Evolutionary conservation across 2,888 invertebrate species (phyloP), one percentile per base, ranked within the genome.

Genomic region (Ephialtes manifestator): DNA sequence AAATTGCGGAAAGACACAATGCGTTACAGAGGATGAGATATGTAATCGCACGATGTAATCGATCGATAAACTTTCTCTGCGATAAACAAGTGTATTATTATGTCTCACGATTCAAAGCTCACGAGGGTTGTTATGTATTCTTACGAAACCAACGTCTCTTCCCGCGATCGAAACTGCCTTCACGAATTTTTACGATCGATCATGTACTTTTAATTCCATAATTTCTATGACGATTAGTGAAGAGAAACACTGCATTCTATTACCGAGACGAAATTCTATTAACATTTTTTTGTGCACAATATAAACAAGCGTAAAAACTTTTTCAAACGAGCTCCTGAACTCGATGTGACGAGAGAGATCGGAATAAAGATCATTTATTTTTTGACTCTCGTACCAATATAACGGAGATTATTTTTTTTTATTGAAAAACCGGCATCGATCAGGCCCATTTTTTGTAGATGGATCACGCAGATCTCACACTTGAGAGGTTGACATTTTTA

Each of bases 131-230:
- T 35, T 60, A 35, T 63, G 63, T 35, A 63, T 43, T 63, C n/a
- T 63, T 63, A 63, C 39, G 18, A 71, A 55, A 13, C 67, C 48
- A 55, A 46, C 65, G 43, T 24, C 55, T 81, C 71, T 81, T 81
- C 76, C 67, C 71, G 60, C 72, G 68, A 84, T 81, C 77, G 74
- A 84, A 81, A 81, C 84, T 84, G 84, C 84, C 84, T 84, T 81
- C 53, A 81, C 63, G 51, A 77, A 60, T 81, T 78, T 81, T 63
- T 65, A 72, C 60, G 80, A 76, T 74, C 63, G 68, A 68, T 39
- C 7, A 39, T 63, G 39, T 24, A 75, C 71, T 15, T 75, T 75
- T 80, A 39, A 71, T 76, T 75, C 20, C n/a, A 80, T 65, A 55
- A 65, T 31, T 71, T 18, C n/a, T 55, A 60, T 51, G 31, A n/a